These are phyloP conservation scores for Drosophila parthenogenetica DNA, from an alignment of 2,888 invertebrate species.

Conservation along the genomic window DNA sequence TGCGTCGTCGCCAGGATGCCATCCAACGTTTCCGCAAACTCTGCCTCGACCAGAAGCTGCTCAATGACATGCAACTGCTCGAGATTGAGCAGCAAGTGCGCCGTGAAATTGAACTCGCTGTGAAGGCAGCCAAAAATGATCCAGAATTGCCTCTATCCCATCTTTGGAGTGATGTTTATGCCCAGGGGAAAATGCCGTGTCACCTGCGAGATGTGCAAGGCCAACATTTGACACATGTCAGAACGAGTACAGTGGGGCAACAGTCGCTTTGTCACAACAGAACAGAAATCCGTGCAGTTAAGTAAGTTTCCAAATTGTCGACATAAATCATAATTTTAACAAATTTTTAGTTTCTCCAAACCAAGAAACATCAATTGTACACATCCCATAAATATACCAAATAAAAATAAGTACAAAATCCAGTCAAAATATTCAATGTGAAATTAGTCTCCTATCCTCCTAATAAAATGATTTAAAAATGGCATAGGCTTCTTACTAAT, in stretches of 20 bases:
- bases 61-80: conserved; percentile 91
- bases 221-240: conserved; percentile 32
- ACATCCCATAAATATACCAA: background rate
- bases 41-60: conserved; percentile 90
- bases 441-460: no score
- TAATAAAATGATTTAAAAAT: no score
- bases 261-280: background rate
- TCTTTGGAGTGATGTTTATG: conserved; percentile 91
- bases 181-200: conserved; percentile 86
- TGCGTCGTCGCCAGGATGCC: conserved; percentile 97
- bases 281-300: background rate
- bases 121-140: conserved; percentile 89
- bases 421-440: no score
- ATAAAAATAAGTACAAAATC: background rate
- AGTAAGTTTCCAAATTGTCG: background rate
- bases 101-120: conserved; percentile 92
- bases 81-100: conserved; percentile 93
- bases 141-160: conserved; percentile 91
- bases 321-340: background rate
- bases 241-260: background rate
- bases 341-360: background rate
- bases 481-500: no score
- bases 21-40: conserved; percentile 97
- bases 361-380: background rate
- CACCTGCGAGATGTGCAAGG: conserved; percentile 87